Evolutionary conservation across 2,888 invertebrate species (phyloP).

Genomic region (Melieria crassipennis): DNA sequence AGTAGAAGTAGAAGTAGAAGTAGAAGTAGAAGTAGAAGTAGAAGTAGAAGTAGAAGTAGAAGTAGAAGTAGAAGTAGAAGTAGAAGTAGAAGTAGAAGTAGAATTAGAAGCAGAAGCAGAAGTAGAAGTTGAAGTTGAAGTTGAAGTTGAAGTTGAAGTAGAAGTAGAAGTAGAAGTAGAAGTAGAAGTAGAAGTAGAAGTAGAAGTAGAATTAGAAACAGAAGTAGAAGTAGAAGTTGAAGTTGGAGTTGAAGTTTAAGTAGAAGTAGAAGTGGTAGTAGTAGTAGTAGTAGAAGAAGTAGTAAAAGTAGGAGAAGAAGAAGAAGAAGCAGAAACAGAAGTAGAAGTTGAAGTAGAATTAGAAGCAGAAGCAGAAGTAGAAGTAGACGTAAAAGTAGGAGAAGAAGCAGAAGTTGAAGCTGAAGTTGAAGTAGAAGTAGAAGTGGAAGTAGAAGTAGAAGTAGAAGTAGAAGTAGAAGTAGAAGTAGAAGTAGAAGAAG

Average conservation of each 20-base stretch:
- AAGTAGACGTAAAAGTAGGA: too few species aligned
- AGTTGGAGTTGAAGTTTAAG: too few species aligned
- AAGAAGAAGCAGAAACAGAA: constrained; percentile 25
- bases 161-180: constrained; percentile 28
- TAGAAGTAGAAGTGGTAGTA: background rate
- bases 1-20: constrained; percentile 23
- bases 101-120: constrained; percentile 27
- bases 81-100: constrained; percentile 26
- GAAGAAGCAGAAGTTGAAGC: too few species aligned
- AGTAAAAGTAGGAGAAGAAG: background rate
- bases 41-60: constrained; percentile 22
- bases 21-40: constrained; percentile 26
- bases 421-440: constrained; percentile 19
- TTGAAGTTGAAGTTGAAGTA: constrained; percentile 30
- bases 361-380: constrained; percentile 29
- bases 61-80: constrained; percentile 28
- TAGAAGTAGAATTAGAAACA: constrained; percentile 17
- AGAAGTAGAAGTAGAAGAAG: constrained; percentile 30
- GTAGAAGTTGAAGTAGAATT: constrained; percentile 27
- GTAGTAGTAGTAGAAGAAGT: constrained; percentile 11
- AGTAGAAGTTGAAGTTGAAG: constrained; percentile 24
- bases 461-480: constrained; percentile 32
- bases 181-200: constrained; percentile 23
- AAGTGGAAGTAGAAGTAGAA: constrained; percentile 27
- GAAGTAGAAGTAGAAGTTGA: background rate